phyloP scores from a whole-genome alignment of 2,797 vertebrate species.

The Sebastes diploproa region DNA sequence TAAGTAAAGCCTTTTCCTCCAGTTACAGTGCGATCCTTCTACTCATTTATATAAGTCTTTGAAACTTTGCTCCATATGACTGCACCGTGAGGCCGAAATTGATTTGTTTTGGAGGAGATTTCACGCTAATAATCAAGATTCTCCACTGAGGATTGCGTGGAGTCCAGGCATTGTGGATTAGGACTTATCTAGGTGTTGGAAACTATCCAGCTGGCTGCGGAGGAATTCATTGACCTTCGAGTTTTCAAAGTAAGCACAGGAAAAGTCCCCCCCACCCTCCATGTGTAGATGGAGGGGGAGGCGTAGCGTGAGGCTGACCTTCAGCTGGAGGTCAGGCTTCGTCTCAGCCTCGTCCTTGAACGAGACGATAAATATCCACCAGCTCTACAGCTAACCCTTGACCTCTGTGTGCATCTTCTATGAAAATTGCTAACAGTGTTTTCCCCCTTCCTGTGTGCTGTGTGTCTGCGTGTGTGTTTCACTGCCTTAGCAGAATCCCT shows the following conservation, averaged over 20 bases:
- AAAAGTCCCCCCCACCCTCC: not conserved
- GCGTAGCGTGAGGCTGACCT: not conserved
- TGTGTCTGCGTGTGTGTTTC: constrained; percentile 49
- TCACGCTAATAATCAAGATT: constrained; percentile 41
- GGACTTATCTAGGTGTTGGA: constrained; percentile 52
- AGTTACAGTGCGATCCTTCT: not conserved
- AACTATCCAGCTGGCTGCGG: constrained; percentile 26
- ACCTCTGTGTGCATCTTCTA: constrained; percentile 7
- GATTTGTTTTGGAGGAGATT: constrained; percentile 55
- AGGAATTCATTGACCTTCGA: constrained; percentile 58
- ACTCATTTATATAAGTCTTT: constrained; percentile 5
- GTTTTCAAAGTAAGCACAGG: constrained; percentile 21
- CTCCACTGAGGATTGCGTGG: constrained; percentile 29
- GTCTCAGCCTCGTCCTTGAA: constrained; percentile 9
- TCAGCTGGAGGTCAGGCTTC: not conserved
- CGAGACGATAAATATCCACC: not conserved
- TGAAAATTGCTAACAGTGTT: constrained; percentile 65
- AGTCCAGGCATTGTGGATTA: constrained; percentile 50
- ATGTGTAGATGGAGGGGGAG: not conserved
- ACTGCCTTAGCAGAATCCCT: constrained; percentile 92
- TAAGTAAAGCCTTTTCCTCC: not conserved
- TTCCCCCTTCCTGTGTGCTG: not conserved
- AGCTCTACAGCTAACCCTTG: not conserved
- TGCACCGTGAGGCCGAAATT: constrained; percentile 1
- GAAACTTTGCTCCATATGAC: not conserved